Evolutionary conservation across 2,113 vertebrate genomes (phyloP), one percentile per base, ranked within the genome.

Genomic region (Tragulus kanchil): DNA sequence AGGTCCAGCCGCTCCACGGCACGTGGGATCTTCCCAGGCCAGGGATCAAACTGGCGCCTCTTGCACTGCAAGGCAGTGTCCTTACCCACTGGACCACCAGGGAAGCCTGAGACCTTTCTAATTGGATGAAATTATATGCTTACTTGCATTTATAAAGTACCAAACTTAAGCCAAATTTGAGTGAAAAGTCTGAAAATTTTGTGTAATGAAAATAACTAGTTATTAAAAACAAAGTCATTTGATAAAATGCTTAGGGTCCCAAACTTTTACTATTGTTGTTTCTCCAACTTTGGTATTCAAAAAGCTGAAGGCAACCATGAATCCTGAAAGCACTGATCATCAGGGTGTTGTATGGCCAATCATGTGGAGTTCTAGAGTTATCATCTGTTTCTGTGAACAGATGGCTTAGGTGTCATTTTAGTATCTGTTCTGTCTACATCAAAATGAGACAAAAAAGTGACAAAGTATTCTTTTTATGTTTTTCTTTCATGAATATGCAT

Each of bases 401-500:
- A 95, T 95, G 92, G 92, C 90, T 91, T 91, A 96, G 89, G 90
- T 96, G 90, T 89, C 90, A 91, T 97, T 98, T 96, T 88, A 97
- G 95, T 97, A 97, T 98, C 95, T 97, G 83, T 92, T 97, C 96
- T 78, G 88, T 31, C 88, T 93, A 8, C 2, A 91, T 95, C 75
- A 93, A 96, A 96, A 93, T 73, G 69, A 28, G 52, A 88, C 52
- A 85, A 97, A 95, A 87, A 96, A 96, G 84, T 90, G 96, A 73
- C 97, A 97, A 94, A 97, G 92, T 94, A 83, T 87, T 71, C 78
- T 8, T 97, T 96, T 95, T 85, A 97, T 89, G 75, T 77, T 26
- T 59, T 94, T 81, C 96, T 89, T 97, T 94, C 97, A 98, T 98
- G 97, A 97, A 90, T 85, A 95, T 87, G 97, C 92, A 97, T 97